A percentile compares a stretch with the other conserved stretches of the same genome.
Conservation (phyloP, 1,140 invertebrate genomes). For the Orchestia grillus region DNA sequence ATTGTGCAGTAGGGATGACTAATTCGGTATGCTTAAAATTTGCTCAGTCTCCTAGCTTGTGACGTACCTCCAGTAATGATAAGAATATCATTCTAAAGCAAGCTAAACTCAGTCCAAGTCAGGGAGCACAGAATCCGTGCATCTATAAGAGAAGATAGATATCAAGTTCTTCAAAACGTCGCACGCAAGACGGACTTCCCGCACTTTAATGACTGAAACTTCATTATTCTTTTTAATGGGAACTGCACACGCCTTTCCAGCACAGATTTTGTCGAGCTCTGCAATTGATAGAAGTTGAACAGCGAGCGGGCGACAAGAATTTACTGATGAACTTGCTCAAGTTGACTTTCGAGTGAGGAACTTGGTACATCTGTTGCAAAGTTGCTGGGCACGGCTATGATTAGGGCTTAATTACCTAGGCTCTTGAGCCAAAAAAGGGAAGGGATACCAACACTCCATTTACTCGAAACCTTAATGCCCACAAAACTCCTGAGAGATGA, state of each 20-base stretch:
- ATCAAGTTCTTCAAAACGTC: too few relatives aligned
- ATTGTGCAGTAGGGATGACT: too few relatives aligned
- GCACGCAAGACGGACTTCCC: too few relatives aligned
- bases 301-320: not conserved
- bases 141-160: too few relatives aligned
- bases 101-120: too few relatives aligned
- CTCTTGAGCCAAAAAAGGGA: not conserved
- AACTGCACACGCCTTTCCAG: not conserved
- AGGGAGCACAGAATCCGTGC: too few relatives aligned
- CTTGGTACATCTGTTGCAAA: constrained; percentile 2
- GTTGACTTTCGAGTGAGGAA: not conserved
- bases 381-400: not conserved
- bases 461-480: too few relatives aligned
- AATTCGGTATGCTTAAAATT: too few relatives aligned
- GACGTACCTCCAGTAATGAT: too few relatives aligned
- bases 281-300: not conserved
- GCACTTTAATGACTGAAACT: not conserved
- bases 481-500: too few relatives aligned
- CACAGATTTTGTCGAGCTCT: not conserved
- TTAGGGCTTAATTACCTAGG: not conserved
- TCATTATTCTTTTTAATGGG: not conserved
- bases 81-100: too few relatives aligned
- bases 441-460: not conserved
- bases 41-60: too few relatives aligned
- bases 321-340: not conserved